Evolutionary conservation across 2,888 invertebrate genomes (phyloP), one percentile per base, ranked within the genome.

Genomic region (Ornithoptera alexandrae): DNA sequence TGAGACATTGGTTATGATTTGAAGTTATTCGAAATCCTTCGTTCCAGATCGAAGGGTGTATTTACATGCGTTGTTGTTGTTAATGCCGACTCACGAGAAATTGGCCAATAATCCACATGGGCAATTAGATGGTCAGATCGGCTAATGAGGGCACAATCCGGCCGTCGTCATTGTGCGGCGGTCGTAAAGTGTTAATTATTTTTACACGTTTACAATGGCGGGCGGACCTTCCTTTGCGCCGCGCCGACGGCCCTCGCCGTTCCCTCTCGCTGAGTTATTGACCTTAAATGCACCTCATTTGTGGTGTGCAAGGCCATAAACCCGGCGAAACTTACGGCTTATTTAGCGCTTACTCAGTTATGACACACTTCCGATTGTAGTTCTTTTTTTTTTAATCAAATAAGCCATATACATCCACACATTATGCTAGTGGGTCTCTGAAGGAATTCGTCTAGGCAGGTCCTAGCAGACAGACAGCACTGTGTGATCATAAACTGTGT

Each of bases 121-220:
- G 77, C 81, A 84, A 85, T 84, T 82, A 83, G 75, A 74, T 72
- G 76, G 77, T 76, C 78, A 80, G 75, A 77, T 76, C 76, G 71
- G 71, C 83, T 87, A 87, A 87, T 88, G 84, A 86, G 82, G 80
- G 80, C 78, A 81, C 83, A 84, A 83, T 81, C 79, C 76, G 70
- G 72, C 75, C 73, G 74, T 77, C 79, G 87, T 86, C 84, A 86
- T 76, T 77, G 74, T 73, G 74, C 17, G 30, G 72, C 71, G 67
- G 71, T 65, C 75, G 74, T 84, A 84, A 84, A 82, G 70, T 76
- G 75, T 83, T 85, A 84, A 81, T 80, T 77, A 79, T 81, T 81
- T 82, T 79, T 81, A 87, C 84, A 84, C 81, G 69, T 88, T 86
- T 86, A 87, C 79, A 83, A 85, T 82, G 71, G 79, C 77, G 75